Base-by-base conservation (phyloP, 2,113 vertebrate species). In the Urocolius indicus region DNA sequence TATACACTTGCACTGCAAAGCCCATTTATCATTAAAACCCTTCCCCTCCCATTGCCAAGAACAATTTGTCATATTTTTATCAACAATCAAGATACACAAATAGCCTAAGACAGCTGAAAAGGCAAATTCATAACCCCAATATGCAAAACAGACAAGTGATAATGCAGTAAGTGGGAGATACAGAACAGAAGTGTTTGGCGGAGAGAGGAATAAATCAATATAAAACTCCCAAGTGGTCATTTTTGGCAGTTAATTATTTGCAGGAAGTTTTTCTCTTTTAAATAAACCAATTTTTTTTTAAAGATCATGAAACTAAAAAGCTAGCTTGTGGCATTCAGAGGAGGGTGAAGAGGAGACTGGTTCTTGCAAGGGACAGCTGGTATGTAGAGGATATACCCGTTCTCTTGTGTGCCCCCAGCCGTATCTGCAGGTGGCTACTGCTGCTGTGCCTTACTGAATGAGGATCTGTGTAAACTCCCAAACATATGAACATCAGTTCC, bases 31-130 rank as follows among this genome's bases (percentile, higher is more conserved):
- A 96, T 95, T 83, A 93, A 89, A 95, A 77, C 61, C 57, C 76
- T 92, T 88, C 52, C 80, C 90, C 66, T 95, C 62, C 69, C 65
- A 84, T 93, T 97, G 86, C 96, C 93, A 96, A 94, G 93, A 96
- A 96, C 85, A 96, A 96, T 96, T 96, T 93, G 90, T 97, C 95
- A 92, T 96, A 92, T 96, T 96, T 97, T 96, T 96, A 96, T 93
- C 95, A 94, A 95, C 95, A 95, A 97, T 95, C 88, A 48, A 93
- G 92, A 94, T 95, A 93, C 74, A 15, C 79, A 97, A 97, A 96
- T 92, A 94, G 88, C 58, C 61, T 69, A 62, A 78, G 88, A 84
- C 83, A 96, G 90, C 84, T 96, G 88, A 96, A 97, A 92, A 96
- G 73, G 95, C 83, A 96, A 94, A 93, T 93, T 92, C 90, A 90